phyloP scores from a whole-genome alignment of 2,797 vertebrate species.

The Falco berigora region DNA sequence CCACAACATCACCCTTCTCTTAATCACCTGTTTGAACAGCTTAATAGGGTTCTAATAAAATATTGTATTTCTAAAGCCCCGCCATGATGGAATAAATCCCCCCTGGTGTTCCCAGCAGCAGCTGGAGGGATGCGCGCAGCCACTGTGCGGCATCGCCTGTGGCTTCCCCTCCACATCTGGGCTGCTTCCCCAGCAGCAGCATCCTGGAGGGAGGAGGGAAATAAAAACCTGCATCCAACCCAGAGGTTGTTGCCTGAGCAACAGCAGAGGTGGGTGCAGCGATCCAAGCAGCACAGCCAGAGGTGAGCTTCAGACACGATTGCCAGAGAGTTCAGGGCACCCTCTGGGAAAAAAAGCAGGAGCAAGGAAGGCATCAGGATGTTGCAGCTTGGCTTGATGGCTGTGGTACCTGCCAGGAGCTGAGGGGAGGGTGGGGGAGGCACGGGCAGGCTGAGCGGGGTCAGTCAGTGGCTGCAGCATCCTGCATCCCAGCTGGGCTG shows the following conservation, averaged over 20 bases:
- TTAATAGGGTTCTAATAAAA: neutral
- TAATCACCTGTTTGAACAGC: neutral
- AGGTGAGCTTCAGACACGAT: neutral
- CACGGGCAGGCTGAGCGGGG: neutral
- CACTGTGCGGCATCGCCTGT: rapidly evolving
- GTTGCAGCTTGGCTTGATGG: neutral
- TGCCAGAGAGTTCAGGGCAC: neutral
- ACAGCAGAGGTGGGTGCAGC: neutral
- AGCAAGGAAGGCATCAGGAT: neutral
- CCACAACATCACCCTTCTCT: neutral
- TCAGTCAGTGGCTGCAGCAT: neutral
- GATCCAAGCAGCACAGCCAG: neutral
- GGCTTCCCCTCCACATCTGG: neutral
- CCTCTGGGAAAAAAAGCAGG: neutral
- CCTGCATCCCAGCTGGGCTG: neutral
- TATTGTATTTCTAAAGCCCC: neutral
- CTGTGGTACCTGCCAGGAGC: neutral
- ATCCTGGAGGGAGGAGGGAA: neutral
- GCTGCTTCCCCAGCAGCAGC: neutral
- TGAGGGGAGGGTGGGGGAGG: neutral
- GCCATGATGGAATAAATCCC: neutral
- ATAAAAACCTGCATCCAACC: neutral
- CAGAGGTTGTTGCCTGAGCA: constrained; percentile 63
- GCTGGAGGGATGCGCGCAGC: rapidly evolving
- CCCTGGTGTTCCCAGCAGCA: neutral